Conservation (phyloP, 2,797 vertebrate species). For the Thalassophryne amazonica region DNA sequence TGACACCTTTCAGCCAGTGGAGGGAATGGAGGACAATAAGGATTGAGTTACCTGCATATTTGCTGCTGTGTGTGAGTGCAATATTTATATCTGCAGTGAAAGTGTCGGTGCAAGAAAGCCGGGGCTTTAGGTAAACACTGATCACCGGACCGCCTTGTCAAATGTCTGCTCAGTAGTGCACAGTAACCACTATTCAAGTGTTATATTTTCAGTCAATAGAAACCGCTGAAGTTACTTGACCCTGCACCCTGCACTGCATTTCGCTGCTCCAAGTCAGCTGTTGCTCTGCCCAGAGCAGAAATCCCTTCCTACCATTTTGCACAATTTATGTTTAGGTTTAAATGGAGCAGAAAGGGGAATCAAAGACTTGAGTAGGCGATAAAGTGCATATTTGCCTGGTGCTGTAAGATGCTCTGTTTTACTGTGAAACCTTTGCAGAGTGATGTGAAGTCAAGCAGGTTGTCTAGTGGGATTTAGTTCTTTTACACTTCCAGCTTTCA, state of each 20-base stretch:
- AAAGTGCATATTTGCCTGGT: conserved; percentile 72
- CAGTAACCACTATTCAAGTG: conserved; percentile 3
- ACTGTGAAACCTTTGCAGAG: conserved; percentile 45
- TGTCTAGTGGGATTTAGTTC: conserved; percentile 22
- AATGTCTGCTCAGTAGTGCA: conserved; percentile 23
- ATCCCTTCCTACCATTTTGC: conserved; percentile 56
- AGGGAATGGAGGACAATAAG: conserved; percentile 44
- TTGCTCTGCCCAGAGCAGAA: conserved; percentile 46
- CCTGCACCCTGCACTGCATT: neutral
- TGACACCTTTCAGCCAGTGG: conserved; percentile 75
- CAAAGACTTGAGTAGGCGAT: conserved; percentile 64
- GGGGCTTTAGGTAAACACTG: conserved; percentile 72
- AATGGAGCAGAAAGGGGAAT: conserved; percentile 68
- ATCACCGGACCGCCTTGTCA: conserved; percentile 55
- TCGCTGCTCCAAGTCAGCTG: conserved; percentile 26
- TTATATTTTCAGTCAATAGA: conserved; percentile 24
- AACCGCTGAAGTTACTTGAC: conserved; percentile 11
- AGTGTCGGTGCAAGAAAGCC: conserved; percentile 79
- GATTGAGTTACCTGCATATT: conserved; percentile 77
- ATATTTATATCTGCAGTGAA: conserved; percentile 82
- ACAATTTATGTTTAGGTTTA: conserved; percentile 61
- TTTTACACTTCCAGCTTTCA: conserved; percentile 6
- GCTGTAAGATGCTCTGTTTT: conserved; percentile 63
- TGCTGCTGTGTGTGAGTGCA: conserved; percentile 60
- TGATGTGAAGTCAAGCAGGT: conserved; percentile 50